Base-by-base conservation (phyloP, 2,888 invertebrate species). In the Busseola fusca region DNA sequence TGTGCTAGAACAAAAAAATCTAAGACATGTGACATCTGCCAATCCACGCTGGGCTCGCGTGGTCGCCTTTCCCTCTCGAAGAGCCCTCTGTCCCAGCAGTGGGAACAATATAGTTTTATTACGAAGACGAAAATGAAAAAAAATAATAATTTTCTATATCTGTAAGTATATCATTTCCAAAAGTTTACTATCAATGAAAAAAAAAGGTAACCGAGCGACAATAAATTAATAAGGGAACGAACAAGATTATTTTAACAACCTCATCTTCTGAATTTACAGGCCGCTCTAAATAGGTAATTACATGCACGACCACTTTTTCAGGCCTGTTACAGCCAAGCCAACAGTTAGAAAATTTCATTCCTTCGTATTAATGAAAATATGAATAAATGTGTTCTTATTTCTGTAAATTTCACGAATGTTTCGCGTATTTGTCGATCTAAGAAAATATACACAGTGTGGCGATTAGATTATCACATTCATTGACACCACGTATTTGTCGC, bases 231-330 rank as follows among this genome's bases (percentile, higher is more conserved):
- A 71, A 40, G n/a, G 54, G 69, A 74, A 74, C 34, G 37, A 69
- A 69, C 66, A 57, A 74, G 54, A 72, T 72, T 73, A 50, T 69
- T 71, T 63, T 68, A 69, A 74, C 48, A 66, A 68, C 65, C 80
- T 80, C 64, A 64, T 80, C 59, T 76, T 40, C 40, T 48, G 59
- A 78, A 84, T 75, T 81, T 65, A 75, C 68, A 64, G 59, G 58
- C 27, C 58, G 48, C 64, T 62, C 66, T 67, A 56, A 79, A 79
- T 72, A 69, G 58, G 82, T 82, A 76, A 84, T 84, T 79, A 83
- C 72, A 79, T 74, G 82, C 69, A 63, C 79, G 62, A 65, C 50
- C 65, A 74, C 59, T 64, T 83, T 82, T 82, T 74, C 18, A 57
- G 72, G 50, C 57, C 80, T 40, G 60, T 64, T 27, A 57, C 34